phyloP scores from a whole-genome alignment of 1,140 invertebrate genomes.

The Drosophila pseudoobscura region DNA sequence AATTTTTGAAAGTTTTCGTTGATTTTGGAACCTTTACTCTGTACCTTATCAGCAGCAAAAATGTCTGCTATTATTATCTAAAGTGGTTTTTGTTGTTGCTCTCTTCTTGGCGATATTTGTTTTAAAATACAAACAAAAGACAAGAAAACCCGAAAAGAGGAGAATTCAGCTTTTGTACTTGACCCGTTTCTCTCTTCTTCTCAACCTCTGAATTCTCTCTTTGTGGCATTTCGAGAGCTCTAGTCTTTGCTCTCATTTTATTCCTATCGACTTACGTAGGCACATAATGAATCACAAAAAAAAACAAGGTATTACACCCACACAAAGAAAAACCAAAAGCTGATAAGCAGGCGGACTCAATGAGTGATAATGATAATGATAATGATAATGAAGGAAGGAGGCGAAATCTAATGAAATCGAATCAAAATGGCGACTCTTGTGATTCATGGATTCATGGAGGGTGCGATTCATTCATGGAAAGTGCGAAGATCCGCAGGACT shows the following conservation, averaged over 20 bases:
- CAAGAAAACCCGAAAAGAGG: neutral
- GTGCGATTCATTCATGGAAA: constrained; percentile 35
- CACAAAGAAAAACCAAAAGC: constrained; percentile 7
- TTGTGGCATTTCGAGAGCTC: neutral
- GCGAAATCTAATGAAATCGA: constrained; percentile 17
- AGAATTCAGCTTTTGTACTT: constrained; percentile 18
- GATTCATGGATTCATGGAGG: neutral
- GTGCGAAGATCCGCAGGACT: constrained; percentile 83
- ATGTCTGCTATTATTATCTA: no score
- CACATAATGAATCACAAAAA: constrained; percentile 41
- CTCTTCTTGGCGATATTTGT: constrained; percentile 2
- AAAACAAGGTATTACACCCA: constrained; percentile 7
- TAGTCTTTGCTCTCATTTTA: constrained; percentile 7
- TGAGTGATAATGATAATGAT: constrained; percentile 43
- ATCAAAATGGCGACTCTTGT: constrained; percentile 56
- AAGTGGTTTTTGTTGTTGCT: neutral
- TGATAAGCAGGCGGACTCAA: neutral
- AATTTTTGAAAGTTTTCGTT: no score
- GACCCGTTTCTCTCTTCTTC: constrained; percentile 35
- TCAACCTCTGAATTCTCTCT: neutral
- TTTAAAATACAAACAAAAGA: constrained; percentile 19
- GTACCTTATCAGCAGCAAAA: neutral
- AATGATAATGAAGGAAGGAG: constrained; percentile 25
- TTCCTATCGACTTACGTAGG: constrained; percentile 15
- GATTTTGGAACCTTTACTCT: no score